Evolutionary conservation across 1,140 invertebrate genomes (phyloP), one percentile per base, ranked within the genome.

Genomic region (Chironomus tepperi): DNA sequence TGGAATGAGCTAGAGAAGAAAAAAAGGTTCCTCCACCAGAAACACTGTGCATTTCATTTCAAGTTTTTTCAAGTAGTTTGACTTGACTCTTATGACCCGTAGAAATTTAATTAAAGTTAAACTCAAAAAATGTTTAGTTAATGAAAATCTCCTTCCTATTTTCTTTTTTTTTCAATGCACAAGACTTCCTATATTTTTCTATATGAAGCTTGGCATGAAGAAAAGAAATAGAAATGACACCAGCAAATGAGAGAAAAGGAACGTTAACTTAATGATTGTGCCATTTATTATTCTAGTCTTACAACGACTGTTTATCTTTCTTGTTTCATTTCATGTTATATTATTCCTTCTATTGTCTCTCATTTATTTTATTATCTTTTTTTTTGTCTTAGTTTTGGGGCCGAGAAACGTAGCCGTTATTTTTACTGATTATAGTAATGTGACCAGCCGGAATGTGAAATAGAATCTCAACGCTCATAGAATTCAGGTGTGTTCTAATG

Each of bases 71-170:
- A 57, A 57, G 47, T 57, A 57, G 47, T 57, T 34, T 57, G 47
- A 57, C 47, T 57, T n/a, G n/a, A 57, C 47, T 57, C 47, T 70
- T 70, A 19, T 70, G 16, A 70, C 65, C 65, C 65, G 65, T 70
- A 70, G 65, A 70, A 70, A 70, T 70, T 70, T 70, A 70, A 70
- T 70, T 70, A 70, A 70, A 70, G 5, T 70, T 70, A 70, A 21
- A 21, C 15, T 18, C 16, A 10, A 70, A 70, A 70, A 70, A 19
- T 70, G 65, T 70, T 67, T 67, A 19, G 8, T 67, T 18, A 67
- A 67, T 67, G 64, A 16, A 19, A 34, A 34, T 34, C 24, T 34
- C 24, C 24, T 34, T 34, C 24, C 24, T 34, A n/a, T n/a, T n/a
- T n/a, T n/a, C n/a, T 34, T 34, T 2, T 34, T 34, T 34, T 34